Percentiles rank a stretch among this genome's conserved stretches.
phyloP scores from a whole-genome alignment of 2,797 vertebrate species.

The Anguilla marmorata region DNA sequence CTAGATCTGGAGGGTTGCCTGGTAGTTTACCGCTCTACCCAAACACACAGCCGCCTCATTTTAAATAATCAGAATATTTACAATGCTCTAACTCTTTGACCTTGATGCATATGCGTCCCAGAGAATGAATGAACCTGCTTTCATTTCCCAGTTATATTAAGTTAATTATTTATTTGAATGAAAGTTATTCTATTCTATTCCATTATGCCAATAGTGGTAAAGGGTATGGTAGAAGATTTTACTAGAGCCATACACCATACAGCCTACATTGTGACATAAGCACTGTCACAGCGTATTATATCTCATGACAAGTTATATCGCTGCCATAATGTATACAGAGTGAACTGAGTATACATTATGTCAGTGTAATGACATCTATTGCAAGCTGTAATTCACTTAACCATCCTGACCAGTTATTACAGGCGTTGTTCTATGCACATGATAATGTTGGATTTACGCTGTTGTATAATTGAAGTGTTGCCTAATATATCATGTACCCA shows the following conservation, averaged over 20 bases:
- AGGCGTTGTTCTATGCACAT: too few relatives aligned
- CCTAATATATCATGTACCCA: neutral
- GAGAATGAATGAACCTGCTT: neutral
- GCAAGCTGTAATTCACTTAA: too few relatives aligned
- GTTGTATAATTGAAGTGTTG: too few relatives aligned
- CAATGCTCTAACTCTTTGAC: neutral
- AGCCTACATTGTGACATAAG: too few relatives aligned
- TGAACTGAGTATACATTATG: too few relatives aligned
- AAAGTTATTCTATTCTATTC: neutral
- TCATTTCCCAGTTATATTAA: neutral
- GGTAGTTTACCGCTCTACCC: neutral
- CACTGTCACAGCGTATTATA: too few relatives aligned
- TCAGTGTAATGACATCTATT: too few relatives aligned
- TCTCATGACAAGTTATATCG: too few relatives aligned
- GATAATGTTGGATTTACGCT: too few relatives aligned
- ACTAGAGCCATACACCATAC: too few relatives aligned
- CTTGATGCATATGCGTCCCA: neutral
- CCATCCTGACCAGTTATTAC: too few relatives aligned
- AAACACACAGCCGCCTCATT: neutral
- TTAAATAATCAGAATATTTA: neutral
- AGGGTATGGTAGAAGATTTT: neutral
- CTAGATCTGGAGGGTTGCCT: constrained; percentile 52
- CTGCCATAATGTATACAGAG: too few relatives aligned
- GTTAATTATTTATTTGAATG: neutral
- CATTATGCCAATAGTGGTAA: neutral